phyloP scores from a whole-genome alignment of 2,888 invertebrate genomes.

The Sphinx pinastri region DNA sequence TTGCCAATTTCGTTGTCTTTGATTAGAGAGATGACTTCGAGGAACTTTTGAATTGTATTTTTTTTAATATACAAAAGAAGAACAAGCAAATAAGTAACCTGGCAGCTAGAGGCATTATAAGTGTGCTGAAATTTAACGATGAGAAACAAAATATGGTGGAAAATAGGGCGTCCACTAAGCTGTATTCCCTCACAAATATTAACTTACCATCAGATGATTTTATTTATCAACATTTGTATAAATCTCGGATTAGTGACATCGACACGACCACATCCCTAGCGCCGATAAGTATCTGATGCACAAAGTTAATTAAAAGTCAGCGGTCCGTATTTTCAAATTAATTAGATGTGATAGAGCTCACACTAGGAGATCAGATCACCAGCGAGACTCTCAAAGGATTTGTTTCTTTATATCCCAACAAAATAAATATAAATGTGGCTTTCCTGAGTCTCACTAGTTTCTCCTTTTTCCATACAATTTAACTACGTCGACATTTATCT shows the following conservation, averaged over 20 bases:
- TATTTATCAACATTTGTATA: neutral
- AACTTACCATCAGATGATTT: neutral
- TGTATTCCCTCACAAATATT: too few relatives aligned
- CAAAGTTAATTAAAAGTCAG: conserved; percentile 65
- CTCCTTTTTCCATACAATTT: too few relatives aligned
- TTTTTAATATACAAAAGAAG: too few relatives aligned
- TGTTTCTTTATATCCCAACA: neutral
- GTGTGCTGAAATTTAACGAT: too few relatives aligned
- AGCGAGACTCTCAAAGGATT: neutral
- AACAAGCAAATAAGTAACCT: too few relatives aligned
- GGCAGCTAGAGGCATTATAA: too few relatives aligned
- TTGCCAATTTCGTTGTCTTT: neutral
- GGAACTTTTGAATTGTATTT: too few relatives aligned
- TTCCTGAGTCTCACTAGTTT: neutral
- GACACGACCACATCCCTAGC: conserved; percentile 45
- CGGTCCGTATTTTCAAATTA: conserved; percentile 59
- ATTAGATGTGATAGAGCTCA: conserved; percentile 45
- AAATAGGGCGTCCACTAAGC: too few relatives aligned
- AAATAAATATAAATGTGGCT: too few relatives aligned
- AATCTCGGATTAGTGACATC: neutral
- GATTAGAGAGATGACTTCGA: too few relatives aligned
- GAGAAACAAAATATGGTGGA: too few relatives aligned
- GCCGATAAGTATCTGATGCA: conserved; percentile 62
- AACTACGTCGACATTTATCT: too few relatives aligned
- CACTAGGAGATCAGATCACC: neutral